Conservation (phyloP, 92 coral and sea anemone species). For the Palythoa caribaeorum region DNA sequence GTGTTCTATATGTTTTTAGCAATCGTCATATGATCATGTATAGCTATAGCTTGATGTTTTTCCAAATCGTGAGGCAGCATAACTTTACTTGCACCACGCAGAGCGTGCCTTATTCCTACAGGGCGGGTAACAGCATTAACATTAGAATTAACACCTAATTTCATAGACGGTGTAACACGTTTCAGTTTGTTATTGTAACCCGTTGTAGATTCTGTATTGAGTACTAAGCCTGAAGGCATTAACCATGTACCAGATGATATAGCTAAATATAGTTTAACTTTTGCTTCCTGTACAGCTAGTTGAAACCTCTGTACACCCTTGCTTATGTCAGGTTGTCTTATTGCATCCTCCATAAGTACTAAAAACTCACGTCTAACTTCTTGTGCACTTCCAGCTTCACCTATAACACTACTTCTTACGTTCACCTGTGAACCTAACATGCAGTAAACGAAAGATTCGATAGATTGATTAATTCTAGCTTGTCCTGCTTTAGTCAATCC, state of each 20-base stretch:
- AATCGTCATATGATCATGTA: too few species aligned
- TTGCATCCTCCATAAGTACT: neutral
- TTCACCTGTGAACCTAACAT: neutral
- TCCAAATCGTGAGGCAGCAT: too few species aligned
- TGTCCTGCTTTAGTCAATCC: neutral
- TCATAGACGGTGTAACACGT: neutral
- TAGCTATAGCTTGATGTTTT: too few species aligned
- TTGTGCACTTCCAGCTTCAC: neutral
- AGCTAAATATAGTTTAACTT: neutral
- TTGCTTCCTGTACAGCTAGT: neutral
- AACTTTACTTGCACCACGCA: neutral
- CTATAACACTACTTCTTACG: neutral
- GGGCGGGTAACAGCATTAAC: neutral
- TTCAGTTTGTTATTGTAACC: neutral
- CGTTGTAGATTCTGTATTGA: neutral
- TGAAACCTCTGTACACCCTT: neutral
- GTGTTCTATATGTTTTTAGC: too few species aligned
- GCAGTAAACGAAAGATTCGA: neutral
- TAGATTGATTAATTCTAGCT: neutral
- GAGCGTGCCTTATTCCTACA: neutral
- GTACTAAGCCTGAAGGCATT: neutral
- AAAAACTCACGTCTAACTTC: neutral
- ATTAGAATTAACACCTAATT: neutral
- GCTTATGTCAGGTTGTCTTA: neutral
- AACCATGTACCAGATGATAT: slow-evolving; percentile 2